Conservation (phyloP, 2,113 vertebrate species). For the Erinaceus europaeus region DNA sequence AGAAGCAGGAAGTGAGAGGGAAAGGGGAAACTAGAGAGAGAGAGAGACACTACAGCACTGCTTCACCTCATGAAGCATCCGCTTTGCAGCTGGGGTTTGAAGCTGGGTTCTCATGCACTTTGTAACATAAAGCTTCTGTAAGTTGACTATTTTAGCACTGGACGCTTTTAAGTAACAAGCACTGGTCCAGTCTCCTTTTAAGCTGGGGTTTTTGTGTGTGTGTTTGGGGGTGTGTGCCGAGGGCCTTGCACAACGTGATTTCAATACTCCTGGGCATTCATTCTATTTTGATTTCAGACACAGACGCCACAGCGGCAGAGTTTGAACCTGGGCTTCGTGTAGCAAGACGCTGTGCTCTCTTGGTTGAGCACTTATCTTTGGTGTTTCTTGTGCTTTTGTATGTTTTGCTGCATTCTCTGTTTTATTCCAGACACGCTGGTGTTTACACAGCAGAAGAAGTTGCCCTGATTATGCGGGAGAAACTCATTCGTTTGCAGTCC, state of each 20-base stretch:
- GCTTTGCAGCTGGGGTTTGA: no score
- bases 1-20: no score
- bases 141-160: neutral
- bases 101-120: no score
- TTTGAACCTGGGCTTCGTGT: neutral
- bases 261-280: no score
- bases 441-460: constrained; percentile 98
- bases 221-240: no score
- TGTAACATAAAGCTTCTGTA: no score
- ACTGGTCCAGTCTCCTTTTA: neutral
- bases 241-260: no score
- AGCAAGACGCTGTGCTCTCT: neutral
- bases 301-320: neutral
- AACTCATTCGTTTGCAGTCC: constrained; percentile 96
- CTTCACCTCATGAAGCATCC: no score
- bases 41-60: no score
- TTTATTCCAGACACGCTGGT: constrained; percentile 89
- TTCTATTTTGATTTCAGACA: no score
- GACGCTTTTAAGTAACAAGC: neutral
- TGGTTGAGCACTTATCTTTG: no score
- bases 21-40: no score
- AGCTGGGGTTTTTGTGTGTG: neutral
- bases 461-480: constrained; percentile 95
- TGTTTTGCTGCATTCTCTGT: neutral
- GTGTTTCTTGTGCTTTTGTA: neutral